These are phyloP conservation scores for Drosophila nannoptera DNA, from an alignment of 1,140 invertebrate genomes.

Conservation along the genomic window DNA sequence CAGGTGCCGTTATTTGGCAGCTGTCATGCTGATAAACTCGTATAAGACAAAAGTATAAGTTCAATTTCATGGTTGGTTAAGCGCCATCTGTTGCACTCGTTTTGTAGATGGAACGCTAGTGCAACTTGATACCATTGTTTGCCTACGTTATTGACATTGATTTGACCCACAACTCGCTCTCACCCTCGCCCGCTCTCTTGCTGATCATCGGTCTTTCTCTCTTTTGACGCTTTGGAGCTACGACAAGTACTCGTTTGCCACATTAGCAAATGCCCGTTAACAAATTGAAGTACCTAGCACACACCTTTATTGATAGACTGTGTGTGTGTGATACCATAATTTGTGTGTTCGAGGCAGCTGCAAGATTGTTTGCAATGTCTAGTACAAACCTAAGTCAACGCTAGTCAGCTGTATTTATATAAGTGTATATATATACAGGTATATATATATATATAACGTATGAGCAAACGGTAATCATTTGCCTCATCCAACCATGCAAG, in stretches of 20 bases:
- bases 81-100: neutral
- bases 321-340: neutral
- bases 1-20: too few species aligned
- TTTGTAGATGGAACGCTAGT: neutral
- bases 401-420: neutral
- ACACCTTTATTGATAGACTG: neutral
- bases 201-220: neutral
- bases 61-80: neutral
- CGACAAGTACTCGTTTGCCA: conserved; percentile 11
- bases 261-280: conserved; percentile 18
- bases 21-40: too few species aligned
- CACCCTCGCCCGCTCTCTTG: neutral
- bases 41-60: too few species aligned
- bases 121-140: neutral
- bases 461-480: too few species aligned
- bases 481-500: too few species aligned
- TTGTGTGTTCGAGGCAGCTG: neutral
- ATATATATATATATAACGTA: neutral
- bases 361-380: neutral
- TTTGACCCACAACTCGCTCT: neutral
- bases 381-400: neutral
- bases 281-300: neutral
- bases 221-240: neutral
- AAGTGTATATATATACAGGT: neutral
- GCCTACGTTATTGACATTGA: conserved; percentile 6